Evolutionary conservation across 1,140 invertebrate genomes (phyloP).

Genomic region (Drosophila ananassae): DNA sequence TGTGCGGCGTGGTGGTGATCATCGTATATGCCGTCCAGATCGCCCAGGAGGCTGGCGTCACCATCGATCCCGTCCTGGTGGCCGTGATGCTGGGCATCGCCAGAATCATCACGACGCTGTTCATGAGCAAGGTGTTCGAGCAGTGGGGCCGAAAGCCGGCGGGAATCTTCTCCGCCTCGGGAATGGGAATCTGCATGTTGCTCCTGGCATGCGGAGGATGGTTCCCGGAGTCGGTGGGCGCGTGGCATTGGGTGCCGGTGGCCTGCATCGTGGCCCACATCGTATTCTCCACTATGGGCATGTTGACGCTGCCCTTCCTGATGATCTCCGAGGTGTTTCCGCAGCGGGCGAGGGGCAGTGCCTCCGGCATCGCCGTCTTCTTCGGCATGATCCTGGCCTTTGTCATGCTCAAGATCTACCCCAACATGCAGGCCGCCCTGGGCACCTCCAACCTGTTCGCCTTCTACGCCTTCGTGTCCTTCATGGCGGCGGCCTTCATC

Average conservation of each 20-base stretch:
- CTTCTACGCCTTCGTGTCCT: conserved; percentile 88
- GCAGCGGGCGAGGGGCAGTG: conserved; percentile 87
- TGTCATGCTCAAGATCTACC: conserved; percentile 90
- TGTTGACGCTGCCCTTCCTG: conserved; percentile 89
- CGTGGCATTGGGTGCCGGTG: conserved; percentile 82
- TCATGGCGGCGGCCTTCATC: conserved; percentile 89
- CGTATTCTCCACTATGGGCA: conserved; percentile 87
- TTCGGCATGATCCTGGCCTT: conserved; percentile 90
- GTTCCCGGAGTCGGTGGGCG: conserved; percentile 64
- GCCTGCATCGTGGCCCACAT: conserved; percentile 86
- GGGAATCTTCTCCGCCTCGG: conserved; percentile 86
- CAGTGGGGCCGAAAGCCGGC: conserved; percentile 86
- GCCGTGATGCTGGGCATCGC: conserved; percentile 86
- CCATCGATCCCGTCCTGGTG: conserved; percentile 86
- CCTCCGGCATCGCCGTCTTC: conserved; percentile 88
- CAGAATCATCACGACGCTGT: conserved; percentile 85
- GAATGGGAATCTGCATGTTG: conserved; percentile 87
- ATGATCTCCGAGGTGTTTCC: conserved; percentile 92
- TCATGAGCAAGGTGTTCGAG: conserved; percentile 86
- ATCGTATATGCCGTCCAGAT: conserved; percentile 91
- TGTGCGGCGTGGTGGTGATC: conserved; percentile 90
- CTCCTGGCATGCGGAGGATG: conserved; percentile 84
- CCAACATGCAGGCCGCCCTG: conserved; percentile 85
- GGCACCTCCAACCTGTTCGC: conserved; percentile 89
- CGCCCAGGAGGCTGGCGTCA: conserved; percentile 86